Percentiles rank a stretch among this genome's conserved stretches.
Evolutionary conservation across 2,888 invertebrate genomes (phyloP).

Genomic region (Himalopsyche japonica): DNA sequence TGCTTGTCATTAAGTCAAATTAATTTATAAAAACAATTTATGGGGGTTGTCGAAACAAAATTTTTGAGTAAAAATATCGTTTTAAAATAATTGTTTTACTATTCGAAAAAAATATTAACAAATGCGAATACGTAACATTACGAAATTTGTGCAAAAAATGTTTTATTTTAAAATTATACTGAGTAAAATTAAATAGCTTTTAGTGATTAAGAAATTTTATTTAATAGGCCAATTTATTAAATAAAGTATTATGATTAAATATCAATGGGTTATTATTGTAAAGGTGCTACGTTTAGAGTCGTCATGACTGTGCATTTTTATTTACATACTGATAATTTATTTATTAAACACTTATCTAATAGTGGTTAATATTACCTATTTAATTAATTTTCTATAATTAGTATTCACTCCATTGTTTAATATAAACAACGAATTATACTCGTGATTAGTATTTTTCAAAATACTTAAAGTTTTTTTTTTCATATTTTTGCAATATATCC

Average conservation of each 20-base stretch:
- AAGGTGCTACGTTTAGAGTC: background rate
- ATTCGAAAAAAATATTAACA: too few species aligned
- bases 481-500: too few species aligned
- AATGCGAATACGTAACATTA: too few species aligned
- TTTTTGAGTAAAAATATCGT: too few species aligned
- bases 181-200: too few species aligned
- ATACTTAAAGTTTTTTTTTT: background rate
- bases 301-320: background rate
- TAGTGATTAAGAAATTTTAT: background rate
- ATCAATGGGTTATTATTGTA: background rate
- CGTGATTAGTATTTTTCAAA: background rate
- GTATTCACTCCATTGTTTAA: background rate
- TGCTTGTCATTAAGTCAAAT: too few species aligned
- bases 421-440: background rate
- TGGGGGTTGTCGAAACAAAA: too few species aligned
- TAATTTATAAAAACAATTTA: too few species aligned
- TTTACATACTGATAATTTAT: background rate
- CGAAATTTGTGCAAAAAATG: too few species aligned
- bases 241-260: background rate
- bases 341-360: background rate
- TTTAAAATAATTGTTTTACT: too few species aligned
- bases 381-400: background rate
- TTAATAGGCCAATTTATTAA: background rate
- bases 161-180: too few species aligned
- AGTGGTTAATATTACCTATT: background rate